A percentile compares a stretch with the other conserved stretches of the same genome.
These are phyloP conservation scores for Hemicentrotus pulcherrimus DNA, from an alignment of 35 echinoderm and acorn worm genomes.

Conservation along the genomic window DNA sequence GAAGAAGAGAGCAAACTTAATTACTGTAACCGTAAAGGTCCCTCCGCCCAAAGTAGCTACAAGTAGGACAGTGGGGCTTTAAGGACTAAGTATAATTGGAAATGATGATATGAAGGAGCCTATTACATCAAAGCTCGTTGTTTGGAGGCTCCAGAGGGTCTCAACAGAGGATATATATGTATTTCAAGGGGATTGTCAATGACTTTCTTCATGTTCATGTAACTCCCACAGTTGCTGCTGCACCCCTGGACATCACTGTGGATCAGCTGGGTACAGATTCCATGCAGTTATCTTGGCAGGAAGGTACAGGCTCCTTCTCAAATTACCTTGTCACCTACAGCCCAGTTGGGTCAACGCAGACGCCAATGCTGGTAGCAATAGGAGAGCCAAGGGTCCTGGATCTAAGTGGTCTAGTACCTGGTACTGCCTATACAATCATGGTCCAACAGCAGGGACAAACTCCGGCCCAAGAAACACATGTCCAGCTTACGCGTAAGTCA, in stretches of 20 bases:
- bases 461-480: neutral
- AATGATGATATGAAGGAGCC: too few relatives aligned
- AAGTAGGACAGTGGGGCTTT: too few relatives aligned
- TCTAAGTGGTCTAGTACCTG: slow-evolving; percentile 45
- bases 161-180: too few relatives aligned
- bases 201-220: neutral
- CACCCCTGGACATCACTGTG: slow-evolving; percentile 33
- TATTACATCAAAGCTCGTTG: too few relatives aligned
- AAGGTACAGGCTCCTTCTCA: slow-evolving; percentile 53
- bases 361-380: slow-evolving; percentile 15
- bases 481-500: slow-evolving; percentile 24
- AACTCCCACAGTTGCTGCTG: slow-evolving; percentile 14
- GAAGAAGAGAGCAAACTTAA: too few relatives aligned
- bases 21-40: too few relatives aligned
- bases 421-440: slow-evolving; percentile 59
- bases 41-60: too few relatives aligned
- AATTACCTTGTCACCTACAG: slow-evolving; percentile 64
- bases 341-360: neutral
- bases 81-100: too few relatives aligned
- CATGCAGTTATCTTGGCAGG: slow-evolving; percentile 52
- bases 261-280: neutral
- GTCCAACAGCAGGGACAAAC: slow-evolving; percentile 55
- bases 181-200: too few relatives aligned
- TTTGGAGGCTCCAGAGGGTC: too few relatives aligned
- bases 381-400: neutral